Evolutionary conservation across 2,113 vertebrate species (phyloP).

Genomic region (Macaca fascicularis): T2T-MFA8v1.1 NC_088395.1:135636501-135637000

Average conservation of each 20-base stretch:
- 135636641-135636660: background rate
- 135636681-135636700: background rate
- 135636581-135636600: background rate
- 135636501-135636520: background rate
- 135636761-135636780: background rate
- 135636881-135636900: background rate
- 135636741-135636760: background rate
- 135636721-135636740: background rate
- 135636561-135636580: background rate
- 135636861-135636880: background rate
- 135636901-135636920: background rate
- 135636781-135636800: background rate
- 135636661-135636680: background rate
- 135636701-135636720: background rate
- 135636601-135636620: background rate
- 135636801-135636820: background rate
- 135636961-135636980: background rate
- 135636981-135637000: background rate
- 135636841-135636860: background rate
- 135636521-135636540: background rate
- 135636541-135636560: background rate
- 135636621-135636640: background rate
- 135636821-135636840: background rate
- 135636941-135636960: background rate
- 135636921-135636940: background rate